A percentile compares a stretch with the other conserved stretches of the same genome.
phyloP scores from a whole-genome alignment of 2,113 vertebrate species.

The Cheilinus undulatus region DNA sequence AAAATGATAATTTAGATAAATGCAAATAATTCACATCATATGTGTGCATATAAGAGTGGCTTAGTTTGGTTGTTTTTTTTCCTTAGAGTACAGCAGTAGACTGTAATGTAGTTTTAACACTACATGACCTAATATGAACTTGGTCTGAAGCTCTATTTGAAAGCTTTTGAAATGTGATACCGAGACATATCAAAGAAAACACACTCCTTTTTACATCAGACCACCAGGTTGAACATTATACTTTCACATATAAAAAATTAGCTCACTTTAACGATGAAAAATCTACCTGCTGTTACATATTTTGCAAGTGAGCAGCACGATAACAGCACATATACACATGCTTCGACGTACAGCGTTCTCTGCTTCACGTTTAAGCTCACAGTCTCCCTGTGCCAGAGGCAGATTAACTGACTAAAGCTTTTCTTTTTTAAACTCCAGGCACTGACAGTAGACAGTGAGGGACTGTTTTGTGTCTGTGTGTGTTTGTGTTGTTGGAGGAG shows the following conservation, averaged over 20 bases:
- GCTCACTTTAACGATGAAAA: too few relatives aligned
- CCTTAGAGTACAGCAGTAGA: too few relatives aligned
- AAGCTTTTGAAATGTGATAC: not conserved
- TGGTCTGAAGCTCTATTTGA: constrained; percentile 1
- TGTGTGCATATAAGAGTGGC: too few relatives aligned
- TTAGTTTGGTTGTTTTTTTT: too few relatives aligned
- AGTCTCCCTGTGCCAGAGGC: constrained; percentile 51
- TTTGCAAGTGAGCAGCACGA: constrained; percentile 11
- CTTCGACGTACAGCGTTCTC: not conserved
- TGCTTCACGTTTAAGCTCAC: constrained; percentile 48
- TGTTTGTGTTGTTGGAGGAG: constrained; percentile 11
- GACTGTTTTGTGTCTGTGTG: constrained; percentile 9
- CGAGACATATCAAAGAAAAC: constrained; percentile 7
- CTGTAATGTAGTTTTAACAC: too few relatives aligned
- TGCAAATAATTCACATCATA: too few relatives aligned
- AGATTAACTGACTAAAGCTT: constrained; percentile 72
- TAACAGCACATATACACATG: not conserved
- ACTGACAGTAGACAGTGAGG: constrained; percentile 16
- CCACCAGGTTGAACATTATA: not conserved
- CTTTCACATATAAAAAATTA: not conserved
- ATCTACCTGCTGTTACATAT: not conserved
- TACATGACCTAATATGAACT: too few relatives aligned
- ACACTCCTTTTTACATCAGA: not conserved
- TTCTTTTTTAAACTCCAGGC: constrained; percentile 59
- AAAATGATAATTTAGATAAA: too few relatives aligned